phyloP scores from a whole-genome alignment of 2,888 invertebrate genomes.

The Cremastobaeus sp. region DNA sequence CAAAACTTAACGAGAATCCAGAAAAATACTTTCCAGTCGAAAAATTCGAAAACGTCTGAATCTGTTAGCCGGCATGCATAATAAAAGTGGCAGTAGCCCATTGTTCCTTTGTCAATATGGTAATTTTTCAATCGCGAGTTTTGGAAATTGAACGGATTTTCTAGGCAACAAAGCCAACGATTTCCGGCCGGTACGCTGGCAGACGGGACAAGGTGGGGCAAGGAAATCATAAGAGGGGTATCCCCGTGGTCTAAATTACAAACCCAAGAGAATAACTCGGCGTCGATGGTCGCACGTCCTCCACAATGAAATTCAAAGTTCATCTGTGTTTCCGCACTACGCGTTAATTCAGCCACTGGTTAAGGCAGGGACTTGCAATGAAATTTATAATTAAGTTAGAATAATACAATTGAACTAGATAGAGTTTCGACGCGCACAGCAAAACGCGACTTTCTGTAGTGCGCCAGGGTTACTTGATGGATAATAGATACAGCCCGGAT shows the following conservation, averaged over 20 bases:
- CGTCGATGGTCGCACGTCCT: slow-evolving; percentile 58
- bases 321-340: slow-evolving; percentile 55
- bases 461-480: slow-evolving; percentile 46
- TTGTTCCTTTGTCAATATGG: slow-evolving; percentile 31
- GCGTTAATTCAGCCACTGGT: slow-evolving; percentile 61
- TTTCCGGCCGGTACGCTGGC: no score
- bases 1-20: slow-evolving; percentile 16
- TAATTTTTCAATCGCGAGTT: slow-evolving; percentile 37
- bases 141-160: slow-evolving; percentile 18
- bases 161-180: slow-evolving; percentile 5
- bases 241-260: slow-evolving; percentile 43
- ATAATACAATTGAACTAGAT: slow-evolving; percentile 62
- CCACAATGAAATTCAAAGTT: slow-evolving; percentile 61
- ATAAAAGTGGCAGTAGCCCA: slow-evolving; percentile 6
- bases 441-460: slow-evolving; percentile 37
- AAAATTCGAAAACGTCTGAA: slow-evolving; percentile 42
- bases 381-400: slow-evolving; percentile 63
- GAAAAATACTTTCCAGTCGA: slow-evolving; percentile 32
- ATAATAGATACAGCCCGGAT: slow-evolving; percentile 66
- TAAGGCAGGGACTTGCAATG: slow-evolving; percentile 59
- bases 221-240: slow-evolving; percentile 33
- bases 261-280: slow-evolving; percentile 58
- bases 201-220: not conserved
- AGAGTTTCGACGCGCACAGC: slow-evolving; percentile 48
- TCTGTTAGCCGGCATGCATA: slow-evolving; percentile 31